A percentile compares a stretch with the other conserved stretches of the same genome.
phyloP scores from a whole-genome alignment of 2,888 invertebrate species.

The Lepidochrysops patricia region DNA sequence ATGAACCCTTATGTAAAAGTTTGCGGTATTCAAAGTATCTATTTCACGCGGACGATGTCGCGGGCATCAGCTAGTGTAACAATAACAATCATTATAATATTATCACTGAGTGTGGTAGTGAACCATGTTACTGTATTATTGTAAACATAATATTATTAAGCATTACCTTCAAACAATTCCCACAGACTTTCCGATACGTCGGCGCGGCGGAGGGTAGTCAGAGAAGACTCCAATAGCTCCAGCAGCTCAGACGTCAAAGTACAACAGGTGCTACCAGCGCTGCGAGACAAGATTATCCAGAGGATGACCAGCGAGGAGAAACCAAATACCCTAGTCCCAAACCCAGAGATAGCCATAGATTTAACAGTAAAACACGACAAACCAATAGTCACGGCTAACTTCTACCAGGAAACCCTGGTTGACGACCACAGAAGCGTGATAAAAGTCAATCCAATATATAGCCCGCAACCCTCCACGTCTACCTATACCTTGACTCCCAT shows the following conservation, averaged over 20 bases:
- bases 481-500: slow-evolving; percentile 40
- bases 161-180: too few relatives aligned
- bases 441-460: slow-evolving; percentile 52
- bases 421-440: slow-evolving; percentile 59
- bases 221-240: slow-evolving; percentile 58
- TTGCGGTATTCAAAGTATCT: too few relatives aligned
- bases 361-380: slow-evolving; percentile 41
- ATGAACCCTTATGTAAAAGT: too few relatives aligned
- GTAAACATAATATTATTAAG: too few relatives aligned
- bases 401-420: slow-evolving; percentile 59
- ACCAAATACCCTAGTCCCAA: slow-evolving; percentile 31
- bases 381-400: slow-evolving; percentile 49
- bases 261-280: slow-evolving; percentile 26
- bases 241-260: slow-evolving; percentile 42
- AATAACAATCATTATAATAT: too few relatives aligned
- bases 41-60: too few relatives aligned
- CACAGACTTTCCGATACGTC: slow-evolving; percentile 52
- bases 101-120: too few relatives aligned
- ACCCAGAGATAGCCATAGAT: slow-evolving; percentile 50
- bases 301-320: slow-evolving; percentile 38
- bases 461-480: slow-evolving; percentile 59
- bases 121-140: too few relatives aligned
- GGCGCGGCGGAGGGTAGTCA: slow-evolving; percentile 42
- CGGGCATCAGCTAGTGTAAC: too few relatives aligned
- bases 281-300: slow-evolving; percentile 34